phyloP scores from a whole-genome alignment of 35 echinoderm and acorn worm species.

The Lytechinus pictus region DNA sequence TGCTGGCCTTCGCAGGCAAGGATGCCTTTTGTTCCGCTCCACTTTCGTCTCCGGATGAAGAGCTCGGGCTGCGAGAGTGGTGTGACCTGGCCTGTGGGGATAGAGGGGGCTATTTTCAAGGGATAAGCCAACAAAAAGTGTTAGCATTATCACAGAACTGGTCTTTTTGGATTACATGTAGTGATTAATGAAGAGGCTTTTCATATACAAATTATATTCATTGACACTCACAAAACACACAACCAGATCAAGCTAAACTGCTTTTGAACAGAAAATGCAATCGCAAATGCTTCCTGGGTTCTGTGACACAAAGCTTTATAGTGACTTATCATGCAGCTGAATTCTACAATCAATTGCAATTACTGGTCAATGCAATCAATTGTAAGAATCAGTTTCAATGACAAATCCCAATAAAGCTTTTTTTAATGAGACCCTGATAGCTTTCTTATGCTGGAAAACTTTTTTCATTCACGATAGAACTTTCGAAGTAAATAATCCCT shows the following conservation, averaged over 20 bases:
- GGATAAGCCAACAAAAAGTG: constrained; percentile 75
- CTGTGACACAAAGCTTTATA: no score
- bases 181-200: neutral
- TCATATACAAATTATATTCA: neutral
- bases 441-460: no score
- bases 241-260: neutral
- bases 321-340: no score
- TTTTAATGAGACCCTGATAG: no score
- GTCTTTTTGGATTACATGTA: neutral
- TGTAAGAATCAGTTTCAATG: no score
- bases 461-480: no score
- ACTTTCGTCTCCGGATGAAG: constrained; percentile 14
- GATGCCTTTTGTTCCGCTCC: constrained; percentile 7
- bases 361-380: no score
- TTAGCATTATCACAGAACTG: constrained; percentile 60
- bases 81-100: constrained; percentile 60
- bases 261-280: neutral
- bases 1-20: neutral
- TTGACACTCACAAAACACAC: neutral
- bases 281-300: neutral
- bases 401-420: no score
- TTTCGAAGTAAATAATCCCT: no score
- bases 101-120: constrained; percentile 71
- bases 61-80: constrained; percentile 53
- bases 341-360: no score